A percentile compares a stretch with the other conserved stretches of the same genome.
Evolutionary conservation across 2,113 vertebrate species (phyloP).

Genomic region (Thamnaconus septentrionalis): DNA sequence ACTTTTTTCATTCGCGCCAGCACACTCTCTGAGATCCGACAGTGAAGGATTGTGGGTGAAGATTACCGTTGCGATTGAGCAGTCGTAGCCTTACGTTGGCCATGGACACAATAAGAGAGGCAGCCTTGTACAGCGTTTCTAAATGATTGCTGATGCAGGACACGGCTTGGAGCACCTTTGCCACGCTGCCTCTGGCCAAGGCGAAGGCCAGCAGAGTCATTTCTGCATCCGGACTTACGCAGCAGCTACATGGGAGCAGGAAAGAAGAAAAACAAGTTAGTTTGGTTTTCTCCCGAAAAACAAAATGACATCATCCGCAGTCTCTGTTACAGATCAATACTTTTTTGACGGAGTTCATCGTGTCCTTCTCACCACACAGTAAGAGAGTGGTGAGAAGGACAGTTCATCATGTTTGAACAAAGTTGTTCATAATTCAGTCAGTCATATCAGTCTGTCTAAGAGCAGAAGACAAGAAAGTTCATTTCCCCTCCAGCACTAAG

Average conservation of each 20-base stretch:
- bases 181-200: conserved; percentile 90
- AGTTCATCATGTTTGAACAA: too few relatives aligned
- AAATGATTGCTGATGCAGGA: conserved; percentile 85
- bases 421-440: too few relatives aligned
- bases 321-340: too few relatives aligned
- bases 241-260: conserved; percentile 76
- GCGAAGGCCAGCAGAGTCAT: conserved; percentile 93
- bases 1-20: conserved; percentile 8
- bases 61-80: conserved; percentile 91
- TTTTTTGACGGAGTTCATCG: too few relatives aligned
- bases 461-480: too few relatives aligned
- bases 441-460: too few relatives aligned
- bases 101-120: conserved; percentile 89
- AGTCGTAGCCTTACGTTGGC: conserved; percentile 86
- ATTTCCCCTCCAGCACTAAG: too few relatives aligned
- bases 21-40: conserved; percentile 16
- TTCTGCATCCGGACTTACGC: conserved; percentile 88
- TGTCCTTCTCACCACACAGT: too few relatives aligned
- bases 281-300: too few relatives aligned
- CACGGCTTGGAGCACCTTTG: conserved; percentile 89
- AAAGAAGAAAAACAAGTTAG: not conserved
- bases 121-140: conserved; percentile 84
- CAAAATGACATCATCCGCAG: too few relatives aligned
- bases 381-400: too few relatives aligned
- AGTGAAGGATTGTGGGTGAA: not conserved